Evolutionary conservation across 2,797 vertebrate genomes (phyloP), one percentile per base, ranked within the genome.

Genomic region (Arrhamphus sclerolepis): DNA sequence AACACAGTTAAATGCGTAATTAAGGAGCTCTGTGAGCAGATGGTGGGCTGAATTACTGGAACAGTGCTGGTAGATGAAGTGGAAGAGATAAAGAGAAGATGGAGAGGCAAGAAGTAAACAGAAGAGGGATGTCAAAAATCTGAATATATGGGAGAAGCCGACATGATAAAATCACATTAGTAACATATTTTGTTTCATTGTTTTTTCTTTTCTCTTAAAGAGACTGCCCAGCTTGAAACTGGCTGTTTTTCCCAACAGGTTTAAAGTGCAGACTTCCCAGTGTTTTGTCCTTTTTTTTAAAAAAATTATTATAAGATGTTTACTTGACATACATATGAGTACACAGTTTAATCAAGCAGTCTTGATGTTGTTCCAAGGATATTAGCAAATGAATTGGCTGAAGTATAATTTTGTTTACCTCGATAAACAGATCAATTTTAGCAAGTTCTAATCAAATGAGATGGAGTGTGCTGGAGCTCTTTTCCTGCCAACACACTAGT

Each of bases 1-100:
- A 86, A 86, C 86, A 84, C 73, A 84, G 80, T 86, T 89, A 89
- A 90, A 90, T 86, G 78, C 63, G 72, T 89, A 89, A 90, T 91
- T 90, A 91, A 77, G 70, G 70, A 82, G 72, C 81, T 78, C 68
- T 63, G 66, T 82, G 70, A 87, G 83, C 86, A 89, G 86, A 89
- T 88, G 85, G 83, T 64, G 44, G 53, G 70, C 58, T 71, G 74
- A 89, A 87, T 91, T 87, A 86, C 80, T 85, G 77, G 72, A 75
- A 74, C 71, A 75, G 59, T 82, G 77, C 67, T 75, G 53, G 61
- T 66, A 62, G 81, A 85, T 86, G 73, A 81, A 74, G 50, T 72
- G 49, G 51, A 54, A 67, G 53, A 57, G 50, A 72, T 56, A 68
- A 57, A 79, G 57, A 68, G 68, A 70, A 26, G 42, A 59, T 28